A percentile compares a stretch with the other conserved stretches of the same genome.
Evolutionary conservation across 2,797 vertebrate genomes (phyloP).

Genomic region (Coranthus polyacanthus): DNA sequence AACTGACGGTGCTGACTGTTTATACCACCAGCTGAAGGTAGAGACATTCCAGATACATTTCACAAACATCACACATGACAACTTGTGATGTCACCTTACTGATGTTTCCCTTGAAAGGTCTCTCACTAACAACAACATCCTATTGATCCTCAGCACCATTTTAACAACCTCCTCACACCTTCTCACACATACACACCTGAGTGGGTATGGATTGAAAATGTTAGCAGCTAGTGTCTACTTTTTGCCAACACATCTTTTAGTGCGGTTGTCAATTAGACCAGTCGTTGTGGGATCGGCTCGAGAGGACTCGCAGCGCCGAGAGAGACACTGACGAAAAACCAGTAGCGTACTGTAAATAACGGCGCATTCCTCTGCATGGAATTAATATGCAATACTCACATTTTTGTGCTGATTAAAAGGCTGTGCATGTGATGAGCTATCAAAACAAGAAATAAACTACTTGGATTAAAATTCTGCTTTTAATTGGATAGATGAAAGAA

Average conservation of each 20-base stretch:
- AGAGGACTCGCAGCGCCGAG: slow-evolving; percentile 39
- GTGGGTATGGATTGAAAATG: slow-evolving; percentile 67
- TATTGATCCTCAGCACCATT: slow-evolving; percentile 81
- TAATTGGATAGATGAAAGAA: slow-evolving; percentile 85
- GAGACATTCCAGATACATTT: slow-evolving; percentile 68
- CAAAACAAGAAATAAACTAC: slow-evolving; percentile 83
- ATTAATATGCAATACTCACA: slow-evolving; percentile 73
- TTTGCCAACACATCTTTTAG: slow-evolving; percentile 40
- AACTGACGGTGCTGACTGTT: slow-evolving; percentile 66
- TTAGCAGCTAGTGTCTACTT: slow-evolving; percentile 67
- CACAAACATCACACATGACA: slow-evolving; percentile 80
- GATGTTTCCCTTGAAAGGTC: slow-evolving; percentile 76
- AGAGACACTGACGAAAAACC: slow-evolving; percentile 51
- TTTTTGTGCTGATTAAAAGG: slow-evolving; percentile 78
- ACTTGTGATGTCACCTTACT: slow-evolving; percentile 80
- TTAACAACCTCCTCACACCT: slow-evolving; percentile 74
- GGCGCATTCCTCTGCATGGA: slow-evolving; percentile 39
- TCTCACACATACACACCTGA: slow-evolving; percentile 73
- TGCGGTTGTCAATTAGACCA: slow-evolving; percentile 63
- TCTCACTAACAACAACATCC: slow-evolving; percentile 74
- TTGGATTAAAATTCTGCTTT: slow-evolving; percentile 79
- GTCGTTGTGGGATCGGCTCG: slow-evolving; percentile 43
- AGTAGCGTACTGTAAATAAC: too few species aligned
- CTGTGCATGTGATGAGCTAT: slow-evolving; percentile 69
- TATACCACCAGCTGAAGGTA: slow-evolving; percentile 57